These are phyloP conservation scores for Andrena praecox DNA, from an alignment of 2,888 invertebrate genomes.

Conservation along the genomic window DNA sequence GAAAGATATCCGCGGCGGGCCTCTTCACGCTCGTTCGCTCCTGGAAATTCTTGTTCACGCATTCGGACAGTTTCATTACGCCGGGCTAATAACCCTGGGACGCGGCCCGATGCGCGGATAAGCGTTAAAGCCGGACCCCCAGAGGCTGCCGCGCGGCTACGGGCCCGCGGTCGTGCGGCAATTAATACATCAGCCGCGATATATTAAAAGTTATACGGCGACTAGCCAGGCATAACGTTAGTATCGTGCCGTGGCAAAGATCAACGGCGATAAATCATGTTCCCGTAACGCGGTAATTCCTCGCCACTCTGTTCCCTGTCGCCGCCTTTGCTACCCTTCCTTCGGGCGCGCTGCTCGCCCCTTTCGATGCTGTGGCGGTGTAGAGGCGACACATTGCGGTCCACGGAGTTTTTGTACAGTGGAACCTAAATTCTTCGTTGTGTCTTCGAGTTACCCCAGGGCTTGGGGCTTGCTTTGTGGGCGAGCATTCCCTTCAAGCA, in stretches of 20 bases:
- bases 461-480: too few relatives aligned
- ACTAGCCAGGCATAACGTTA: constrained; percentile 2
- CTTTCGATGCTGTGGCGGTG: neutral
- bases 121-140: constrained; percentile 4
- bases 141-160: constrained; percentile 4
- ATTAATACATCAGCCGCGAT: constrained; percentile 49
- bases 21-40: constrained; percentile 37
- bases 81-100: constrained; percentile 27
- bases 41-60: constrained; percentile 51
- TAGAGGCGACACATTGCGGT: neutral
- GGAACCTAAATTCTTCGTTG: too few relatives aligned
- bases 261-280: constrained; percentile 45
- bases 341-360: neutral
- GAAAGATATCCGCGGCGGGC: constrained; percentile 9
- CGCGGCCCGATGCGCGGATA: constrained; percentile 27
- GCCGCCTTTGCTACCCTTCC: neutral
- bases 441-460: too few relatives aligned
- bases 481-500: too few relatives aligned
- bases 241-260: constrained; percentile 45
- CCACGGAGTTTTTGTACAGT: too few relatives aligned
- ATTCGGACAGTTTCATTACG: constrained; percentile 50
- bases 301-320: neutral
- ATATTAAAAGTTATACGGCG: constrained; percentile 27
- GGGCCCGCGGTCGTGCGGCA: constrained; percentile 42
- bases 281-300: constrained; percentile 17